These are phyloP conservation scores for Eupeodes corollae DNA, from an alignment of 1,140 invertebrate genomes.

Conservation along the genomic window DNA sequence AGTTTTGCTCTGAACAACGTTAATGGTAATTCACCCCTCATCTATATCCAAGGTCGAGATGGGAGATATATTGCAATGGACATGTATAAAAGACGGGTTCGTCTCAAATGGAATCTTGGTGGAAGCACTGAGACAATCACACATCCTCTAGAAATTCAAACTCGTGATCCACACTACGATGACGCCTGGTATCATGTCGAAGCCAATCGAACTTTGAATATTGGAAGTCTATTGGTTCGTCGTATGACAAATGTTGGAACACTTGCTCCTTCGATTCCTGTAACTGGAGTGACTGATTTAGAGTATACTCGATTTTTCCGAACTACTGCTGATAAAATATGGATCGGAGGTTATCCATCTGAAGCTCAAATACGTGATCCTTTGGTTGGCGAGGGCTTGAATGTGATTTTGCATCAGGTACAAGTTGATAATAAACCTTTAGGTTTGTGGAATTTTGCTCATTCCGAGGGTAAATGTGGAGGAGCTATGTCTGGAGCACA, in stretches of 20 bases:
- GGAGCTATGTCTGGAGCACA: slow-evolving; percentile 31
- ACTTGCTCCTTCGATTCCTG: slow-evolving; percentile 13
- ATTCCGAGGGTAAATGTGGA: slow-evolving; percentile 51
- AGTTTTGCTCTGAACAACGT: slow-evolving; percentile 50
- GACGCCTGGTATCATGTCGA: slow-evolving; percentile 62
- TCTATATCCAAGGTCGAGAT: slow-evolving; percentile 39
- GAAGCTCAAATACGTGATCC: slow-evolving; percentile 38
- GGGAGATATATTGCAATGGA: slow-evolving; percentile 70
- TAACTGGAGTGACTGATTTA: slow-evolving; percentile 21
- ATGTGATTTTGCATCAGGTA: slow-evolving; percentile 69
- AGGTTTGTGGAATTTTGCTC: slow-evolving; percentile 79
- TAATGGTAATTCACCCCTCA: slow-evolving; percentile 34
- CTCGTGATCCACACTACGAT: slow-evolving; percentile 47
- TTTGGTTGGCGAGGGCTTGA: slow-evolving; percentile 42
- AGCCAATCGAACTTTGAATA: slow-evolving; percentile 46
- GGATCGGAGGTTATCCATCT: slow-evolving; percentile 44
- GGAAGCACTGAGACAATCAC: slow-evolving; percentile 50
- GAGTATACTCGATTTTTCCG: slow-evolving; percentile 30
- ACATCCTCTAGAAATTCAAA: slow-evolving; percentile 48
- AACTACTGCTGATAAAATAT: slow-evolving; percentile 41
- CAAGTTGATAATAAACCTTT: slow-evolving; percentile 63
- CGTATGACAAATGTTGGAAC: slow-evolving; percentile 32
- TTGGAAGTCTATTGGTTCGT: slow-evolving; percentile 26
- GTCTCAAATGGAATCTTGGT: slow-evolving; percentile 67
- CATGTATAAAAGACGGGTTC: slow-evolving; percentile 60